Evolutionary conservation across 1,140 invertebrate species (phyloP).

Genomic region (Aporrectodea caliginosa): DNA sequence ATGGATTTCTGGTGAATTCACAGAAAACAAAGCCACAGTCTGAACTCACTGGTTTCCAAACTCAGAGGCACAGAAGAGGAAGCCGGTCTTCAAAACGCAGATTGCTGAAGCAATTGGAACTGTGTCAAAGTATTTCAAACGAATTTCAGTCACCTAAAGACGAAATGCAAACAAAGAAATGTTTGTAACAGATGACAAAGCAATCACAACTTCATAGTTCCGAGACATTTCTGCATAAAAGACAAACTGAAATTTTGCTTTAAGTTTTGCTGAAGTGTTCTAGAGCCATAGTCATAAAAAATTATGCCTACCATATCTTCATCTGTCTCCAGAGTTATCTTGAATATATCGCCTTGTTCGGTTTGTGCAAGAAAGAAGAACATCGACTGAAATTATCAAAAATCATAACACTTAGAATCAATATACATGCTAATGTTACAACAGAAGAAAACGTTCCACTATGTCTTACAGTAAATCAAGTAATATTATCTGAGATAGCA

Average conservation of each 20-base stretch:
- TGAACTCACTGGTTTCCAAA: slow-evolving; percentile 98
- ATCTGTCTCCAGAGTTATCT: slow-evolving; percentile 85
- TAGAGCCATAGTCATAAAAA: too few relatives aligned
- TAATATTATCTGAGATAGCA: too few relatives aligned
- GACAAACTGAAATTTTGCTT: too few relatives aligned
- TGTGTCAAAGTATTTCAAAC: slow-evolving; percentile 99
- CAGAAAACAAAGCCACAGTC: too few relatives aligned
- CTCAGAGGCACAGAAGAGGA: slow-evolving; percentile 96
- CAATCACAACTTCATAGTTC: too few relatives aligned
- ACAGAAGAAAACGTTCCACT: too few relatives aligned
- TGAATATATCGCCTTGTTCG: slow-evolving; percentile 68
- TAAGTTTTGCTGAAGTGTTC: too few relatives aligned
- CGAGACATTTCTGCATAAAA: too few relatives aligned
- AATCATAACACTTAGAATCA: slow-evolving; percentile 16
- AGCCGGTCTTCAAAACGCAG: slow-evolving; percentile 98
- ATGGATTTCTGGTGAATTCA: too few relatives aligned
- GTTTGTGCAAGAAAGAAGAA: slow-evolving; percentile 82
- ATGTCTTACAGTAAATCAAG: too few relatives aligned
- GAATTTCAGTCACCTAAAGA: slow-evolving; percentile 87
- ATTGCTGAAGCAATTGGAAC: slow-evolving; percentile 91
- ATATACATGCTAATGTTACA: neutral
- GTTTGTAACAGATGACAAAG: too few relatives aligned
- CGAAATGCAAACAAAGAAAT: neutral
- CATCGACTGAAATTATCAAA: slow-evolving; percentile 67
- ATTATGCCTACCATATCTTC: slow-evolving; percentile 85